Base-by-base conservation (phyloP, 2,888 invertebrate genomes). In the Elysia crispata region DNA sequence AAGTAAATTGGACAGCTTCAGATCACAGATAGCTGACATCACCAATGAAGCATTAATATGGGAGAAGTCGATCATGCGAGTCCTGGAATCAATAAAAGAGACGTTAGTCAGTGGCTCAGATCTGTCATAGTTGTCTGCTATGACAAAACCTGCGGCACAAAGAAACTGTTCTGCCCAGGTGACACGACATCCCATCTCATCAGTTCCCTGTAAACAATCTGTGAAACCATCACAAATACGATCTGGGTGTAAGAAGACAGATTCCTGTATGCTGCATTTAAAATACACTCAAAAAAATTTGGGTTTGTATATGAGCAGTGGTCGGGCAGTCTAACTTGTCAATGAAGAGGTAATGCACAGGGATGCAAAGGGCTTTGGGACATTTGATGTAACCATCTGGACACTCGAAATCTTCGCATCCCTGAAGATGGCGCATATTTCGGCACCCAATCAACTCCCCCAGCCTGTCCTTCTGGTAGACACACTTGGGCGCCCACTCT, bases 301-400 rank as follows among this genome's bases (percentile, higher is more conserved):
- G 1, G 20, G 41, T 1, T 57, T 28, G 31, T 23, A 30, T 6
- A 23, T 31, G 41, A 6, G 11, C 60, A 8, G 6, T 60, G 60
- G 5, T 5, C 11, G 73, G 15, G 25, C 78, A 78, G 50, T 78
- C 78, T 25, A 28, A 62, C 28, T 73, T 57, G 15, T 20, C 28
- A 49, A 73, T 73, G 20, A 50, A n/a, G 0, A 78, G n/a, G 50
- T 78, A 78, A 23, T 78, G 73, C 25, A 54, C 20, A 0, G 78
- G 78, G 0, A 78, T 78, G 30, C 78, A 78, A 54, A 73, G 73
- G 0, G 78, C 57, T 1, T 66, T 3, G 11, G 64, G 73, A 31
- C 78, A 78, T 49, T 78, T 78, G n/a, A 50, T 41, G 54, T 50
- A 78, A 0, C 78, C 73, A 41, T 64, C 78, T 0, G 78, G 73